Evolutionary conservation across 92 coral and sea anemone genomes (phyloP).

Genomic region (Siderastrea radians): DNA sequence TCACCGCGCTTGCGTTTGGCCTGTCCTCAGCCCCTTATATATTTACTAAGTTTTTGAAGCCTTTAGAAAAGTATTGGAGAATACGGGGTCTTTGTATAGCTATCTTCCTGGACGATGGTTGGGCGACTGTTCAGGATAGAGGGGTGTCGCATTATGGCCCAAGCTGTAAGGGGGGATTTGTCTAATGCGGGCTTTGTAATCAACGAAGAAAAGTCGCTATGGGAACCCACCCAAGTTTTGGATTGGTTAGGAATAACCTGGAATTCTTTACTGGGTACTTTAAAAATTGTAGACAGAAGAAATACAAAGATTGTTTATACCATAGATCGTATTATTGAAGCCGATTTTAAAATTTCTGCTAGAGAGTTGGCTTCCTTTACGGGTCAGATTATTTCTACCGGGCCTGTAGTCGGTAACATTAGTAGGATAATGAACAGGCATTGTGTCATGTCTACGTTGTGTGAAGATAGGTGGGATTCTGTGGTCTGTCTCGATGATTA

Average conservation of each 20-base stretch:
- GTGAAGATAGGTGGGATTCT: too few relatives aligned
- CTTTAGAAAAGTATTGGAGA: conserved; percentile 61
- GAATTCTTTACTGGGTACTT: conserved; percentile 56
- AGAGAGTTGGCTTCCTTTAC: conserved; percentile 55
- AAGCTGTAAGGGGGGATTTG: conserved; percentile 57
- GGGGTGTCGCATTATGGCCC: conserved; percentile 46
- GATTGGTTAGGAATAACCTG: conserved; percentile 52
- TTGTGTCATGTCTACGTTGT: too few relatives aligned
- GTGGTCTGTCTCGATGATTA: conserved; percentile 39
- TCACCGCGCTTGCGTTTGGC: conserved; percentile 63
- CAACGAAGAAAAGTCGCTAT: conserved; percentile 64
- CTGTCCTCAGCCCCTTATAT: conserved; percentile 65
- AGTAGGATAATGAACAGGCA: too few relatives aligned
- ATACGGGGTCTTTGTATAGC: conserved; percentile 46
- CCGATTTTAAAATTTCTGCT: conserved; percentile 45
- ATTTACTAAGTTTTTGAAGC: conserved; percentile 61
- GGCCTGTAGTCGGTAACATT: conserved; percentile 40
- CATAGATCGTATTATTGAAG: conserved; percentile 26
- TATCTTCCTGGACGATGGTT: conserved; percentile 55
- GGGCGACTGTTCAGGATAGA: conserved; percentile 49
- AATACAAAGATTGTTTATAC: conserved; percentile 31
- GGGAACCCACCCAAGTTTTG: conserved; percentile 61
- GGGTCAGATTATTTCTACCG: conserved; percentile 61
- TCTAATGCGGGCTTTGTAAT: conserved; percentile 52
- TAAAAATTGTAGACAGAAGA: conserved; percentile 6